Conservation (phyloP, 2,797 vertebrate genomes). For the Scomberomorus guttatus region DNA sequence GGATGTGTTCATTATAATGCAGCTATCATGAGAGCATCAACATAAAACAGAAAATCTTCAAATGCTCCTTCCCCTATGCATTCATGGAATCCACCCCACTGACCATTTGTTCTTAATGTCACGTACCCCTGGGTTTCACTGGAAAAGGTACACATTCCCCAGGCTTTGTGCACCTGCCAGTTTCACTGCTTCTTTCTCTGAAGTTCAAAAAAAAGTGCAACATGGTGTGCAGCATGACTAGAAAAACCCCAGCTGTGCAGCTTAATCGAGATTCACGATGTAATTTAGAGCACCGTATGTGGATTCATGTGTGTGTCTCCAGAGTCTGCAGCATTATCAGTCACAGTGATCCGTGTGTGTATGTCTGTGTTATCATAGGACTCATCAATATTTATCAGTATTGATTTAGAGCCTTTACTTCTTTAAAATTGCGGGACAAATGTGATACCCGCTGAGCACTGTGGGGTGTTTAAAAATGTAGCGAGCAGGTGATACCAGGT, state of each 20-base stretch:
- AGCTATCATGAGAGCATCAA: slow-evolving; percentile 8
- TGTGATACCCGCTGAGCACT: slow-evolving; percentile 24
- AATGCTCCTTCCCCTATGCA: slow-evolving; percentile 6
- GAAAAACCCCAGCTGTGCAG: slow-evolving; percentile 38
- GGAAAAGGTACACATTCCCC: slow-evolving; percentile 15
- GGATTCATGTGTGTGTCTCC: slow-evolving; percentile 49
- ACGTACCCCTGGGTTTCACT: not conserved
- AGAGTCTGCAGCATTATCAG: slow-evolving; percentile 36
- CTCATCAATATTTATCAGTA: slow-evolving; percentile 43
- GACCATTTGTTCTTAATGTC: slow-evolving; percentile 15
- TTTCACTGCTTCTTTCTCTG: not conserved
- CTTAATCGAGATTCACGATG: slow-evolving; percentile 63
- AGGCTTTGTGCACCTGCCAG: slow-evolving; percentile 25
- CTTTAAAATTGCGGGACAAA: slow-evolving; percentile 17
- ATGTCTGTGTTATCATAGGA: slow-evolving; percentile 18
- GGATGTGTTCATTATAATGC: slow-evolving; percentile 13
- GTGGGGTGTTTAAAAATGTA: not conserved
- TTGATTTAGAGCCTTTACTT: slow-evolving; percentile 41
- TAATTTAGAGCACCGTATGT: slow-evolving; percentile 54
- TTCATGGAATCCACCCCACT: slow-evolving; percentile 18
- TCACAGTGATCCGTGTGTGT: slow-evolving; percentile 15
- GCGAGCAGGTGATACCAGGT: slow-evolving; percentile 14
- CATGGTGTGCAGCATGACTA: slow-evolving; percentile 7
- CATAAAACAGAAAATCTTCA: slow-evolving; percentile 37
- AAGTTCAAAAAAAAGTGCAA: slow-evolving; percentile 43